A percentile compares a stretch with the other conserved stretches of the same genome.
These are phyloP conservation scores for Serranus cabrilla DNA, from an alignment of 2,797 vertebrate genomes.

Conservation along the genomic window DNA sequence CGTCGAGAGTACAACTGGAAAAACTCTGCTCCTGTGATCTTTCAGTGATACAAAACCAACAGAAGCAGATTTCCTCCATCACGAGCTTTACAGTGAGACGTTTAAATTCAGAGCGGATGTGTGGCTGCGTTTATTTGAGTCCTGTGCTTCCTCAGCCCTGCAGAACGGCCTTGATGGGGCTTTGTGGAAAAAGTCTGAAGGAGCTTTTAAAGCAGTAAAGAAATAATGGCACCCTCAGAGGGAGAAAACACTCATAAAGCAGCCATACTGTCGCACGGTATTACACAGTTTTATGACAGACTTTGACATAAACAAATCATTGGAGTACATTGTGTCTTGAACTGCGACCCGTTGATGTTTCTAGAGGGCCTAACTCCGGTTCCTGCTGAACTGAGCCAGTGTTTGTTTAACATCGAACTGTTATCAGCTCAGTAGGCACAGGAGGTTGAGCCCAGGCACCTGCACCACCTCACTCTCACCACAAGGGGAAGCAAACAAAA, in stretches of 20 bases:
- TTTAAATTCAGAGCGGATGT: conserved; percentile 39
- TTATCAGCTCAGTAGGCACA: conserved; percentile 93
- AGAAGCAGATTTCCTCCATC: conserved; percentile 86
- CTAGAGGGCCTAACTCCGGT: conserved; percentile 90
- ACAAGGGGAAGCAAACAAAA: conserved; percentile 54
- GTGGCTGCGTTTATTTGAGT: conserved; percentile 40
- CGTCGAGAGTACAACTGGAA: conserved; percentile 79
- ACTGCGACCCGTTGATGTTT: conserved; percentile 45
- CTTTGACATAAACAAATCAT: background rate
- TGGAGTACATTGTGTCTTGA: background rate
- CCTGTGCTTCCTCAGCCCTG: conserved; percentile 41
- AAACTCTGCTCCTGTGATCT: conserved; percentile 86
- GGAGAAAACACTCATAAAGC: background rate
- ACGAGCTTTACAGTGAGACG: conserved; percentile 33
- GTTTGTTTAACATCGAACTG: conserved; percentile 85
- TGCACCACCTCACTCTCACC: conserved; percentile 49
- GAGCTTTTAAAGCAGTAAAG: conserved; percentile 11
- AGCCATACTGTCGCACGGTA: background rate
- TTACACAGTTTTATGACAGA: background rate
- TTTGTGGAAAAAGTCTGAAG: conserved; percentile 36
- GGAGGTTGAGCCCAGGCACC: conserved; percentile 88
- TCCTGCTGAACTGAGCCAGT: conserved; percentile 94
- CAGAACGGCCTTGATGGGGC: conserved; percentile 41
- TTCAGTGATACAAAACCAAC: conserved; percentile 77
- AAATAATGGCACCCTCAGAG: conserved; percentile 7